phyloP scores from a whole-genome alignment of 2,888 invertebrate species.

The Steinernema carpocapsae region DNA sequence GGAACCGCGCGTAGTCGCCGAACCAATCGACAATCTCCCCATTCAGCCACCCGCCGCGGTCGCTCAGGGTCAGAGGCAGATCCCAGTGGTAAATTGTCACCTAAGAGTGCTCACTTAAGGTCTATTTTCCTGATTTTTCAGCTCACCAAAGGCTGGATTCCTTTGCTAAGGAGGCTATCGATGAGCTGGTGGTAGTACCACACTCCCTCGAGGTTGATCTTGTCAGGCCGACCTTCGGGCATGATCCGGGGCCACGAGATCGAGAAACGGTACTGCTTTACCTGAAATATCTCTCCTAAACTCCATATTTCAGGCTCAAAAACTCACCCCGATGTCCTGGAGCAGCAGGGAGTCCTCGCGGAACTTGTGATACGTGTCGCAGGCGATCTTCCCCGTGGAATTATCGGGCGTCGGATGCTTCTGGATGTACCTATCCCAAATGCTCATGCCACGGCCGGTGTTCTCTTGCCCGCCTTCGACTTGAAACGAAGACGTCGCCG shows the following conservation, averaged over 20 bases:
- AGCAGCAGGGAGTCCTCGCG: conserved; percentile 75
- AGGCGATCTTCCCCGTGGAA: conserved; percentile 76
- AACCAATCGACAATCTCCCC: conserved; percentile 64
- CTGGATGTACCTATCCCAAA: conserved; percentile 76
- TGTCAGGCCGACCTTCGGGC: conserved; percentile 76
- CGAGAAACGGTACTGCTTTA: conserved; percentile 68
- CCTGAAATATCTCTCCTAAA: conserved; percentile 38
- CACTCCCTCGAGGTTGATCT: conserved; percentile 77
- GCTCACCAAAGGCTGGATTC: conserved; percentile 73
- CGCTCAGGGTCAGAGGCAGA: conserved; percentile 69
- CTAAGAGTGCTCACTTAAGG: too few species aligned
- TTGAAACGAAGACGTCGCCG: conserved; percentile 15
- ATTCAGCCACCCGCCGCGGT: conserved; percentile 70
- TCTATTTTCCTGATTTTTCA: too few species aligned
- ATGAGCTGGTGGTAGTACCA: conserved; percentile 81
- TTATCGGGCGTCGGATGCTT: conserved; percentile 76
- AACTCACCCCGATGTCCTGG: conserved; percentile 72
- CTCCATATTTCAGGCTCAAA: background rate
- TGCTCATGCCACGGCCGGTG: conserved; percentile 71
- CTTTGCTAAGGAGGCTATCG: conserved; percentile 75
- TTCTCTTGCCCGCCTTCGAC: conserved; percentile 22
- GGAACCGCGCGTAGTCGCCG: conserved; percentile 69
- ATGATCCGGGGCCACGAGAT: conserved; percentile 79
- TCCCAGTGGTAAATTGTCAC: conserved; percentile 60
- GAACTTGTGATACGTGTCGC: conserved; percentile 77